A percentile compares a stretch with the other conserved stretches of the same genome.
Conservation (phyloP, 2,888 invertebrate genomes). For the Plemyria rubiginata region DNA sequence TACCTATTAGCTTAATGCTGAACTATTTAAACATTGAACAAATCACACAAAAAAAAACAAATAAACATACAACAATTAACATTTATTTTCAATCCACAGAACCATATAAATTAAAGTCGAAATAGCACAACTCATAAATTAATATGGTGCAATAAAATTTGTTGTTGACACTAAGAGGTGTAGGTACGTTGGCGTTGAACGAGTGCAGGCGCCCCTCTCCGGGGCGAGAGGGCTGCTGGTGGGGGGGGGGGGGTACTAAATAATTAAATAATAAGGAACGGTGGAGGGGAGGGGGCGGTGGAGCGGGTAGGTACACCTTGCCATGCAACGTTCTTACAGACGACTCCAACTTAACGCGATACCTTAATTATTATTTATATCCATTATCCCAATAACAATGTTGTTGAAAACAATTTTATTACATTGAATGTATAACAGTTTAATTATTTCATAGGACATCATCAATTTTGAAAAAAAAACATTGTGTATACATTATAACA, state of each 20-base stretch:
- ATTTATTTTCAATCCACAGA: too few relatives aligned
- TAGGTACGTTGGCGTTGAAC: constrained; percentile 20
- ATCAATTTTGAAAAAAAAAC: constrained; percentile 27
- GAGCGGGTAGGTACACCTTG: constrained; percentile 35
- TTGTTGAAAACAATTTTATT: constrained; percentile 56
- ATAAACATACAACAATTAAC: too few relatives aligned
- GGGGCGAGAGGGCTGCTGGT: constrained; percentile 21
- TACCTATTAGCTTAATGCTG: too few relatives aligned
- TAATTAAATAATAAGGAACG: constrained; percentile 13
- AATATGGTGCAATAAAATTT: too few relatives aligned
- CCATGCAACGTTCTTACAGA: too few relatives aligned
- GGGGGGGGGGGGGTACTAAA: neutral
- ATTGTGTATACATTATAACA: constrained; percentile 65
- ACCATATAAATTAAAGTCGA: too few relatives aligned
- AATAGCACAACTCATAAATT: too few relatives aligned
- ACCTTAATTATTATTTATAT: too few relatives aligned
- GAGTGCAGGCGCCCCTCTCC: constrained; percentile 21
- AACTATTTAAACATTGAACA: too few relatives aligned
- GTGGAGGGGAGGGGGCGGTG: constrained; percentile 30
- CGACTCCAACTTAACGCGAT: too few relatives aligned
- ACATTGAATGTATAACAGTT: constrained; percentile 36
- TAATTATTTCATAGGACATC: constrained; percentile 22
- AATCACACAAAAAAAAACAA: too few relatives aligned
- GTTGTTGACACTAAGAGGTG: constrained; percentile 59
- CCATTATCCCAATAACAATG: too few relatives aligned